A percentile compares a stretch with the other conserved stretches of the same genome.
These are phyloP conservation scores for Piaya cayana DNA, from an alignment of 2,113 vertebrate genomes.

Conservation along the genomic window DNA sequence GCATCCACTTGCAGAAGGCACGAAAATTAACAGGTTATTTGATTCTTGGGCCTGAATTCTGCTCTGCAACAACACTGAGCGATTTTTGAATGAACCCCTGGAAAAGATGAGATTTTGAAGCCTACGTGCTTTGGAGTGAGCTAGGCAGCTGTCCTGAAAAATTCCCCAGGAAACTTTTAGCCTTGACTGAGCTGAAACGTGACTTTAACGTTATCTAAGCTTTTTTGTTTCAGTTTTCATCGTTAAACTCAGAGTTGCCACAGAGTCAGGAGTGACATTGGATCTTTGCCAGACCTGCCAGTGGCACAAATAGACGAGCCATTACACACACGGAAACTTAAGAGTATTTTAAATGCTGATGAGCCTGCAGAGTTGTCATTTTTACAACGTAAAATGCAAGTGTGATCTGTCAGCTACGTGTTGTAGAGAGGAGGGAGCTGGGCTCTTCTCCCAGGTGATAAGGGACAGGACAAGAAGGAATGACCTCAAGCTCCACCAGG, in stretches of 20 bases:
- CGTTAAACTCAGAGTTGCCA: conserved; percentile 17
- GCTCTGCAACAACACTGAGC: neutral
- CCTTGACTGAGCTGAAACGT: conserved; percentile 41
- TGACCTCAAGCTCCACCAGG: no score
- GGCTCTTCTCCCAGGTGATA: no score
- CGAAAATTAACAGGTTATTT: neutral
- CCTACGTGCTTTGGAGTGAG: neutral
- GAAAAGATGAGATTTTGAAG: neutral
- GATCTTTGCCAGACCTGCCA: conserved; percentile 33
- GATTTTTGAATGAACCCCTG: neutral
- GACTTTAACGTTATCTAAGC: conserved; percentile 46
- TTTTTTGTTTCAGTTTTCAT: conserved; percentile 62
- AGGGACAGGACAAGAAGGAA: no score
- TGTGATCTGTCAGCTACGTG: neutral
- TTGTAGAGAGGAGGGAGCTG: no score
- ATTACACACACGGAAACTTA: neutral
- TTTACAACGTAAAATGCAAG: neutral
- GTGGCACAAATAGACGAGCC: neutral
- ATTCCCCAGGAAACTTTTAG: neutral
- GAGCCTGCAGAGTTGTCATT: neutral
- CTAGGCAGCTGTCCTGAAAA: neutral
- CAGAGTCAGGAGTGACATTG: conserved; percentile 12
- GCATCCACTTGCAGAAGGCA: neutral
- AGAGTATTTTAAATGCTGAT: neutral
- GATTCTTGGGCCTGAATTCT: neutral